These are phyloP conservation scores for Leptinotarsa defecta DNA, from an alignment of 1,140 invertebrate species.

Conservation along the genomic window DNA sequence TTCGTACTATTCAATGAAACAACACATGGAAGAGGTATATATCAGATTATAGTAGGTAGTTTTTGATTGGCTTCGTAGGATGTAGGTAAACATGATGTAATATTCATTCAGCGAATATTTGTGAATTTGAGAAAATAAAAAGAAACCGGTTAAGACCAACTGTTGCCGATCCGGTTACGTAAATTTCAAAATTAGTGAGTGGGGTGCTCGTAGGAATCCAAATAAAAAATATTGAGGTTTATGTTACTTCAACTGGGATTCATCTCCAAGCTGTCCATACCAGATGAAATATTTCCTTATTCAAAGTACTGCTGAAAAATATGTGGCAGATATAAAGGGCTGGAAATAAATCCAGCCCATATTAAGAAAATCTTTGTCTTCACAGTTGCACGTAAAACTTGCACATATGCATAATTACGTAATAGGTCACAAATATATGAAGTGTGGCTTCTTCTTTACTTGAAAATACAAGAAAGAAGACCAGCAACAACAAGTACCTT, in stretches of 20 bases:
- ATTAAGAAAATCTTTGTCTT: too few species aligned
- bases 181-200: constrained; percentile 1
- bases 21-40: constrained; percentile 11
- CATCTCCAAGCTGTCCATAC: not conserved
- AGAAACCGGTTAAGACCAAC: not conserved
- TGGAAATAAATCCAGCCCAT: too few species aligned
- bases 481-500: too few species aligned
- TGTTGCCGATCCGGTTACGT: not conserved
- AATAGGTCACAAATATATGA: too few species aligned
- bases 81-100: constrained; percentile 20
- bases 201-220: not conserved
- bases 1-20: constrained; percentile 12
- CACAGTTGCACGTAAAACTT: too few species aligned
- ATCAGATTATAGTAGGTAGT: constrained; percentile 24
- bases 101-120: constrained; percentile 21
- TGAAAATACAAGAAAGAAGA: too few species aligned
- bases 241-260: not conserved
- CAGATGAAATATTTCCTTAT: too few species aligned
- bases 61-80: constrained; percentile 18
- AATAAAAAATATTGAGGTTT: not conserved
- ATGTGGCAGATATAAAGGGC: too few species aligned
- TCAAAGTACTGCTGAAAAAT: too few species aligned
- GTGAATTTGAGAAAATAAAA: constrained; percentile 14
- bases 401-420: too few species aligned
- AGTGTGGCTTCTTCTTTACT: too few species aligned